Base-by-base conservation (phyloP, 2,888 invertebrate species). In the Cryptophagus acutangulus region DNA sequence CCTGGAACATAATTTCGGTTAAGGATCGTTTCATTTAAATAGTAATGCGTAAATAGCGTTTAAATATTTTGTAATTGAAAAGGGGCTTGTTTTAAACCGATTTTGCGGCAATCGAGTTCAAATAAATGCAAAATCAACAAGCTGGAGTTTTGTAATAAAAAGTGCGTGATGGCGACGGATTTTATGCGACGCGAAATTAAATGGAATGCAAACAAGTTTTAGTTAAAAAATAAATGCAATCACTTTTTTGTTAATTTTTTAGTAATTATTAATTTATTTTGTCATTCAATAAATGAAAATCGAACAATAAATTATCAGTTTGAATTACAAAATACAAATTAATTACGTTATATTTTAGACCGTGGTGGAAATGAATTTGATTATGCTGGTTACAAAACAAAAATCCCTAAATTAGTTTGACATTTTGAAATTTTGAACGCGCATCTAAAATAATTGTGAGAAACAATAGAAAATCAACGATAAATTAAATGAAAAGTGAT, bases 1-100 rank as follows among this genome's bases (percentile, higher is more conserved):
- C 92, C 87, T 84, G 71, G 66, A 70, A 26, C 26, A 26, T 6
- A n/a, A 20, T 5, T 20, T 6, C 20, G n/a, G n/a, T n/a, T n/a
- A n/a, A n/a, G n/a, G n/a, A n/a, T n/a, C n/a, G n/a, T n/a, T n/a
- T 20, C 9, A 20, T 20, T 6, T 20, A 9, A 6, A 20, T 20
- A 20, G 9, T 20, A 20, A 20, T 6, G 9, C 9, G 20, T 20
- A 20, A n/a, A n/a, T n/a, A n/a, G n/a, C n/a, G n/a, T n/a, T n/a
- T n/a, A n/a, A n/a, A n/a, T n/a, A n/a, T n/a, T n/a, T n/a, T n/a
- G n/a, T n/a, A n/a, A n/a, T n/a, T n/a, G n/a, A n/a, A n/a, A n/a
- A n/a, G n/a, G n/a, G n/a, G n/a, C n/a, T n/a, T n/a, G n/a, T n/a
- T n/a, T n/a, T n/a, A n/a, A n/a, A n/a, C n/a, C n/a, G n/a, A n/a